A percentile compares a stretch with the other conserved stretches of the same genome.
Evolutionary conservation across 53 echinoderm and acorn worm genomes (phyloP).

Genomic region (Hippasteria phrygiana): DNA sequence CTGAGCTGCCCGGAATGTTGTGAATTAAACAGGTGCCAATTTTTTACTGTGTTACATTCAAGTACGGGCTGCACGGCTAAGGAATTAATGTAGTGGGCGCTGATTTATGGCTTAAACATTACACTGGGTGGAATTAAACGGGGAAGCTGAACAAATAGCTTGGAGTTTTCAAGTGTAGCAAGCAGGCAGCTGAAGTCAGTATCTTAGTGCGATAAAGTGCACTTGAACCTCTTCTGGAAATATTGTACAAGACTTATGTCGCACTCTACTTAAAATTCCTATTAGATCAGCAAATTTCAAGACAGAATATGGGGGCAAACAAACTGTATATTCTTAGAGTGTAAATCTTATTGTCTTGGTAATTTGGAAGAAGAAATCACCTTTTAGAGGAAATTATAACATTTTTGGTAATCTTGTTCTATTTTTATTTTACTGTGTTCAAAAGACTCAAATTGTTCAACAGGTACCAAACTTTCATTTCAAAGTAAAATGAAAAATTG

Average conservation of each 20-base stretch:
- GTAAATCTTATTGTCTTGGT: no score
- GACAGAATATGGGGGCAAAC: no score
- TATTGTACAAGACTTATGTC: neutral
- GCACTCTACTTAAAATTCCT: no score
- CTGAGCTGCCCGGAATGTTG: neutral
- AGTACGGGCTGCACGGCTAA: neutral
- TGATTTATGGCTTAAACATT: neutral
- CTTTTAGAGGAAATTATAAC: no score
- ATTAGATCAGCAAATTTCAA: no score
- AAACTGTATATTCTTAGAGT: neutral
- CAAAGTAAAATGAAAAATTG: no score
- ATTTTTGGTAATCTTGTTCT: no score
- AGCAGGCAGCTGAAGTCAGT: no score
- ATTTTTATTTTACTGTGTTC: no score
- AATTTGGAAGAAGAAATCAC: no score
- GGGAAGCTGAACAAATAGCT: conserved; percentile 2
- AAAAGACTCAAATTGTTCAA: no score
- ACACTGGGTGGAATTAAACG: neutral
- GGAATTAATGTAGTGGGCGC: neutral
- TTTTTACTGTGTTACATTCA: neutral
- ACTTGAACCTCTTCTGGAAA: neutral
- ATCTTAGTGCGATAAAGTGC: neutral
- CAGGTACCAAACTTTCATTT: no score
- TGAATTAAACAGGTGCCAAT: neutral
- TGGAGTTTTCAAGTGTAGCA: conserved; percentile 13